Base-by-base conservation (phyloP, 2,888 invertebrate species). In the Rhagium mordax region DNA sequence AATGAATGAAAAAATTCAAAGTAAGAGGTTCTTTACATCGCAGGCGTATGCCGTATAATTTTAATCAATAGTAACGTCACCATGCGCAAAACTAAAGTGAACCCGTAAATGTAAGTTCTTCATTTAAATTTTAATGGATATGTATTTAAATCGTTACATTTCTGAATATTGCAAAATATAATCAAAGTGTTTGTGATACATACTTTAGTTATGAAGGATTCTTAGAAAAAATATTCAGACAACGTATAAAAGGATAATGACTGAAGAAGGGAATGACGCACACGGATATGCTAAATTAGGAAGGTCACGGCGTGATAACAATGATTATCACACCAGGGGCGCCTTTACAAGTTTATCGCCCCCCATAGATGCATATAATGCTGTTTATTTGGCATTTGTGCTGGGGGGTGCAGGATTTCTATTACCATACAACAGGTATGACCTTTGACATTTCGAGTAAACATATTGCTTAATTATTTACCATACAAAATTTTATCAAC, bases 391-490 rank as follows among this genome's bases (percentile, higher is more conserved):
- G 74, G 92, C 94, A 0, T 90, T 97, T 75, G 91, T 96, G 67
- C 89, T 96, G 70, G 96, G 96, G 27, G 97, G 97, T 15, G 93
- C 95, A 78, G 97, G 97, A 53, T 97, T 97, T 86, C 90, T 97
- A 62, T 90, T 97, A 75, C 97, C 97, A 8, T 97, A 96, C 88
- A 97, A 97, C 91, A 96, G 96, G 96, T 96, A 88, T 53, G 75
- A 33, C 24, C 49, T 51, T 69, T 62, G 66, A 49, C 29, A 64
- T 64, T 55, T 64, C 51, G 6, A 21, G 20, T 49, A 59, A 59
- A 33, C 20, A 51, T 18, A 3, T 5, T 15, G 5, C 13, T n/a
- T 48, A 8, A 13, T n/a, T n/a, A 41, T 10, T 41, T 41, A n/a
- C 4, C 1, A 3, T 49, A 3, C 53, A 8, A 13, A 53, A 13